Evolutionary conservation across 2,888 invertebrate genomes (phyloP), one percentile per base, ranked within the genome.

Genomic region (Drosophila neotestacea): DNA sequence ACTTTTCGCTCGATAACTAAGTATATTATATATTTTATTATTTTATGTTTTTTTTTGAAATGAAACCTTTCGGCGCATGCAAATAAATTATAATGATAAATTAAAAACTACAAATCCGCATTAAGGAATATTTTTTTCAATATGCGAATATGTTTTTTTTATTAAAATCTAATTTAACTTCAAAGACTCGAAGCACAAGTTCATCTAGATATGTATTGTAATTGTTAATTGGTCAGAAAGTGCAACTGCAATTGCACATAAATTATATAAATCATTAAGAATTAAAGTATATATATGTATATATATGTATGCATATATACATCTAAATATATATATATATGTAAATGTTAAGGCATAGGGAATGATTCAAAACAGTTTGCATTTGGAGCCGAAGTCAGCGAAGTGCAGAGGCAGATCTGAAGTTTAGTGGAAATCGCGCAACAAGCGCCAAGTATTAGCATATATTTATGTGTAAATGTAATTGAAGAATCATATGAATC

Each of bases 141-240:
- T 38, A 63, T 66, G 28, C 34, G 36, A 54, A 63, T 54, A 39
- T 55, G 51, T 27, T 47, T 58, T 72, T 76, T 51, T 51, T 30
- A 54, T 36, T 56, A 41, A 65, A 48, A 65, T 60, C 63, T 73
- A 64, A 59, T 62, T 63, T 55, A 62, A 85, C 69, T 84, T 74
- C 77, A 80, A 84, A 84, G 83, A 85, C 84, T 84, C 81, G 73
- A 85, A 80, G 84, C 84, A 88, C 84, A 84, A 84, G 80, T 88
- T 84, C 73, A 67, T 62, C 51, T 68, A 74, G 60, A 69, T 77
- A 65, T 64, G 46, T 51, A 77, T 59, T 77, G 67, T 76, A 78
- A 77, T 61, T 76, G 73, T 76, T 77, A 72, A 76, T 71, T 76
- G 77, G 56, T 67, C 66, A 47, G 46, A 59, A 60, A 59, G 5